Evolutionary conservation across 2,797 vertebrate genomes (phyloP), one percentile per base, ranked within the genome.

Genomic region (Hephaestus fuliginosus): DNA sequence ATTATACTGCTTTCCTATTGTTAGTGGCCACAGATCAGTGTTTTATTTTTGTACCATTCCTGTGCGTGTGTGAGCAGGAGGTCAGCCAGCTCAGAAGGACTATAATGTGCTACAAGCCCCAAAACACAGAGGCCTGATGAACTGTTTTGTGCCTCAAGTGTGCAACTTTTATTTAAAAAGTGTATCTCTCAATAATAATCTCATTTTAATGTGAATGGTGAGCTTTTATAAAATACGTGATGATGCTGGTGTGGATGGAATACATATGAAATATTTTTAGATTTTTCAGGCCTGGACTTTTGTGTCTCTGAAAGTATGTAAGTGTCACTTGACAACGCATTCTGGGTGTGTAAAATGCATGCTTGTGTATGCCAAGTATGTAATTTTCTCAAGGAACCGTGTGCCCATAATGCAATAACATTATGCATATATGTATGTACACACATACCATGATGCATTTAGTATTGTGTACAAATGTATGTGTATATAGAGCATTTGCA

Each of bases 401-500:
- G 17, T 67, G 58, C 57, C 30, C 51, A 10, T 71, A 60, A 43
- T 57, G 28, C 66, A 22, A 28, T 22, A 39, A 62, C 10, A 11
- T 33, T 7, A 43, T 3, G 14, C 48, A 55, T 48, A 41, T 65
- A 49, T 22, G 28, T 52, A 36, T 22, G 61, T 58, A 15, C 20
- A 56, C 18, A 51, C 41, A 53, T 36, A 28, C 17, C 25, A 10
- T 1, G 28, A 39, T 4, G 25, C 53, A 51, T 63, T 62, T 20
- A 43, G 49, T 17, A 36, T 33, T 33, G 25, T 52, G 36, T n/a
- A 49, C 22, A 67, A 22, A 63, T 66, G 28, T 36, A 13, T 49
- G 60, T 66, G 62, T 57, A n/a, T 28, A 33, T 13, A 66, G 6
- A 44, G 56, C 63, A 44, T 70, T 52, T 66, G n/a, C 60, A 72